These are phyloP conservation scores for Olivierus martensii DNA, from an alignment of 1,140 invertebrate species.

Conservation along the genomic window DNA sequence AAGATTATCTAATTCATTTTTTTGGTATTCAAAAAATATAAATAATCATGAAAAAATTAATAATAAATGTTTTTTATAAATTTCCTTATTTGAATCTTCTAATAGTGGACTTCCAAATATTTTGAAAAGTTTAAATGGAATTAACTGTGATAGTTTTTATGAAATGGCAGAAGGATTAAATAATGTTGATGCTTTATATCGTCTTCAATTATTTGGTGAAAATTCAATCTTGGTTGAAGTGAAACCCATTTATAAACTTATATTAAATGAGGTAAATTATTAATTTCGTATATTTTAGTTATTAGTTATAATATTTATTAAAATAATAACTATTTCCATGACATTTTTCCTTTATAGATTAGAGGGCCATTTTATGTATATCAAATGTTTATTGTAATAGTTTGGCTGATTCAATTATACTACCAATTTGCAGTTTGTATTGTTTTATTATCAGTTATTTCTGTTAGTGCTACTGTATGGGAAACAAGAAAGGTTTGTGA, in stretches of 20 bases:
- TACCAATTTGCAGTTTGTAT: constrained; percentile 29
- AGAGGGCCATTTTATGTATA: constrained; percentile 33
- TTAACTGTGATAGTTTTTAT: constrained; percentile 20
- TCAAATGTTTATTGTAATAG: constrained; percentile 31
- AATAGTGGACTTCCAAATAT: background rate
- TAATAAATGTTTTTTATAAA: too few species aligned
- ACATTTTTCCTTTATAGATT: constrained; percentile 25
- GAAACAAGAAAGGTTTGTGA: constrained; percentile 27
- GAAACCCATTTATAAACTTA: constrained; percentile 21
- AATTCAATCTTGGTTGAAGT: constrained; percentile 27
- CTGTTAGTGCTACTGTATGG: constrained; percentile 28
- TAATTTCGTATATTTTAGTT: constrained; percentile 1
- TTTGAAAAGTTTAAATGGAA: constrained; percentile 17
- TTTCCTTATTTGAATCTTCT: too few species aligned
- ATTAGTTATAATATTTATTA: background rate
- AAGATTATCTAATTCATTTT: too few species aligned
- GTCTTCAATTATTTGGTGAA: constrained; percentile 19
- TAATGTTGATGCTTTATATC: constrained; percentile 14
- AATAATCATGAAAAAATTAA: too few species aligned
- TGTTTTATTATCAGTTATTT: constrained; percentile 26
- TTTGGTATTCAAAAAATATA: too few species aligned
- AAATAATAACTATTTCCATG: background rate
- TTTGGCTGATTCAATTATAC: constrained; percentile 30
- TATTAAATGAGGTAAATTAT: constrained; percentile 22
- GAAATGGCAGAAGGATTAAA: constrained; percentile 17